Percentiles rank a stretch among this genome's conserved stretches.
These are phyloP conservation scores for Abscondita cerata DNA, from an alignment of 2,888 invertebrate species.

Conservation along the genomic window DNA sequence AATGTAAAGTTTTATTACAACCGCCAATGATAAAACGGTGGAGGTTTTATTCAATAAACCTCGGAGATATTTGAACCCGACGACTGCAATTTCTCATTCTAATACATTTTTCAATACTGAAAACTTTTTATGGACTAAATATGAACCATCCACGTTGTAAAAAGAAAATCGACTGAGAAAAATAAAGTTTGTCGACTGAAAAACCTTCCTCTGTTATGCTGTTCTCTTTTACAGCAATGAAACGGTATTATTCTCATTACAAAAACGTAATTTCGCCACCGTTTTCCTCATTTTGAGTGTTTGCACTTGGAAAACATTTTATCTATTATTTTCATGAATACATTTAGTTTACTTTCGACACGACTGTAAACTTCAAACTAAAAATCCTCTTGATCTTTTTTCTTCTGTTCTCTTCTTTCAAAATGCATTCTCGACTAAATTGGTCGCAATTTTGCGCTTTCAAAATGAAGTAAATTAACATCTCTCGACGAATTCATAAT, in stretches of 20 bases:
- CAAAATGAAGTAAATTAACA: too few relatives aligned
- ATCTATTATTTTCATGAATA: conserved; percentile 19
- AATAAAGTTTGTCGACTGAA: conserved; percentile 34
- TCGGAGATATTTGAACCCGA: conserved; percentile 20
- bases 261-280: conserved; percentile 29
- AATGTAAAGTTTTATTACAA: conserved; percentile 31
- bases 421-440: too few relatives aligned
- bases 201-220: not conserved
- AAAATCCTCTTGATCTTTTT: conserved; percentile 7
- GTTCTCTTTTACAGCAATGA: conserved; percentile 14
- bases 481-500: too few relatives aligned
- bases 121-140: conserved; percentile 32
- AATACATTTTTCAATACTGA: conserved; percentile 21
- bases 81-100: conserved; percentile 14
- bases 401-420: not conserved
- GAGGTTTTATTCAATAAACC: conserved; percentile 32
- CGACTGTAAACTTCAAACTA: conserved; percentile 9
- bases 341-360: conserved; percentile 17
- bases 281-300: conserved; percentile 27
- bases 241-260: conserved; percentile 31
- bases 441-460: too few relatives aligned
- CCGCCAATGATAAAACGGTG: conserved; percentile 21
- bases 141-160: conserved; percentile 27
- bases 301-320: conserved; percentile 22
- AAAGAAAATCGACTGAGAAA: conserved; percentile 31